These are phyloP conservation scores for Phalera bucephala DNA, from an alignment of 2,888 invertebrate species.

Conservation along the genomic window DNA sequence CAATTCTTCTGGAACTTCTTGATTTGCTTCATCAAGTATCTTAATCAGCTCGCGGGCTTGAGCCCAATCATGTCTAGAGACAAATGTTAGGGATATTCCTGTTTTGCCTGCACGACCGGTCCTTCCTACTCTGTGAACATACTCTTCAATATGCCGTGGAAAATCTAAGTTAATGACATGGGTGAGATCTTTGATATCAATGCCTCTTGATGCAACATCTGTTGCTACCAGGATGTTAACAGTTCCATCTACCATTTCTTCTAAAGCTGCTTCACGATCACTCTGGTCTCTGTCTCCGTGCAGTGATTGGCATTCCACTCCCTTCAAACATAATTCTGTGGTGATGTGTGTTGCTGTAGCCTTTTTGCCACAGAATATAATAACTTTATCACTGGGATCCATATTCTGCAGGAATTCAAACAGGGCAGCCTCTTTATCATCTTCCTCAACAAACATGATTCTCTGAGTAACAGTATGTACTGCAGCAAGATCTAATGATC, in stretches of 20 bases:
- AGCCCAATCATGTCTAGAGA: slow-evolving; percentile 92
- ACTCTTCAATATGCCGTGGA: slow-evolving; percentile 96
- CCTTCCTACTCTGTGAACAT: slow-evolving; percentile 97
- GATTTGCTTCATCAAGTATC: slow-evolving; percentile 93
- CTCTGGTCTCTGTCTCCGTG: slow-evolving; percentile 94
- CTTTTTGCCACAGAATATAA: slow-evolving; percentile 96
- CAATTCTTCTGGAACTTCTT: slow-evolving; percentile 91
- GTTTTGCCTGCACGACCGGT: slow-evolving; percentile 95
- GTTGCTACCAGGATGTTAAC: slow-evolving; percentile 95
- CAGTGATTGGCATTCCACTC: slow-evolving; percentile 89
- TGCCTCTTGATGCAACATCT: slow-evolving; percentile 96
- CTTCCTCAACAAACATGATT: slow-evolving; percentile 88
- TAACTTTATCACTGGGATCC: slow-evolving; percentile 90
- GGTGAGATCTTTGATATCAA: slow-evolving; percentile 95
- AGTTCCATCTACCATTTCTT: slow-evolving; percentile 90
- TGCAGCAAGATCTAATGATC: slow-evolving; percentile 93
- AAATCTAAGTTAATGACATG: slow-evolving; percentile 97
- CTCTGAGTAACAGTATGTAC: slow-evolving; percentile 93
- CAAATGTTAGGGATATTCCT: slow-evolving; percentile 92
- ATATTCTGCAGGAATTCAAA: slow-evolving; percentile 88
- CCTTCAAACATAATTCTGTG: slow-evolving; percentile 88
- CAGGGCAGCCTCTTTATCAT: slow-evolving; percentile 86
- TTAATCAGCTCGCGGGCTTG: slow-evolving; percentile 91
- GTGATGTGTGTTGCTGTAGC: slow-evolving; percentile 91
- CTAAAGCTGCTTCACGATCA: slow-evolving; percentile 91